These are phyloP conservation scores for Microctonus hyperodae DNA, from an alignment of 2,888 invertebrate species.

Conservation along the genomic window DNA sequence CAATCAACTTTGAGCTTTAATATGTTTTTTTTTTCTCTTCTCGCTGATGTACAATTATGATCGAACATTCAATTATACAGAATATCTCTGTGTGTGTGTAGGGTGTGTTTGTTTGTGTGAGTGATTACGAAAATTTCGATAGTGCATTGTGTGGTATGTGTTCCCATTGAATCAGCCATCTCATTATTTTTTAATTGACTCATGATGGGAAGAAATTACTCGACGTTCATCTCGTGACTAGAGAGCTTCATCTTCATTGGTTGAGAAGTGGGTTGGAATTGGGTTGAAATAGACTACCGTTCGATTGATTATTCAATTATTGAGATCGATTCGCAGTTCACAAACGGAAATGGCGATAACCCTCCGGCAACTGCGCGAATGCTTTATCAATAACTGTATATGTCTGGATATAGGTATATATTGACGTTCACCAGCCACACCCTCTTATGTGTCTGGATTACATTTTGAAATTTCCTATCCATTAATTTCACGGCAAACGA, in stretches of 20 bases:
- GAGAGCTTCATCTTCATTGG: slow-evolving; percentile 23
- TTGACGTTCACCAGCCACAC: not conserved
- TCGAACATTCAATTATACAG: not conserved
- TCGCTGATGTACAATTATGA: not conserved
- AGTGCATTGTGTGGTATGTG: not conserved
- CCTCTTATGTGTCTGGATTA: slow-evolving; percentile 40
- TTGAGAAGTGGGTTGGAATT: slow-evolving; percentile 11
- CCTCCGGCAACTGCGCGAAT: slow-evolving; percentile 29
- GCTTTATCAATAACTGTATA: slow-evolving; percentile 5
- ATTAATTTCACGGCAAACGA: slow-evolving; percentile 38
- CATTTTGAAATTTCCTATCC: slow-evolving; percentile 53
- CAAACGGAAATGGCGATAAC: slow-evolving; percentile 54
- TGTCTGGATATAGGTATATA: not conserved
- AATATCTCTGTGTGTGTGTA: not conserved
- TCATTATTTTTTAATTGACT: slow-evolving; percentile 57
- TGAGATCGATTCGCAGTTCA: slow-evolving; percentile 54
- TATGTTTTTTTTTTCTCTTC: not conserved
- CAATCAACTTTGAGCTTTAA: not conserved
- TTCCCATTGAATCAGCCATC: slow-evolving; percentile 14
- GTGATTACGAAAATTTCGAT: not conserved
- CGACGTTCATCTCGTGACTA: slow-evolving; percentile 32
- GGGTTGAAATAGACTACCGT: slow-evolving; percentile 27
- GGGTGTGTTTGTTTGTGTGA: too few relatives aligned
- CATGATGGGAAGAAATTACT: slow-evolving; percentile 48
- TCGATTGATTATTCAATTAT: slow-evolving; percentile 60